Percentiles rank a stretch among this genome's conserved stretches.
Evolutionary conservation across 2,113 vertebrate species (phyloP).

Genomic region (Picathartes gymnocephalus): DNA sequence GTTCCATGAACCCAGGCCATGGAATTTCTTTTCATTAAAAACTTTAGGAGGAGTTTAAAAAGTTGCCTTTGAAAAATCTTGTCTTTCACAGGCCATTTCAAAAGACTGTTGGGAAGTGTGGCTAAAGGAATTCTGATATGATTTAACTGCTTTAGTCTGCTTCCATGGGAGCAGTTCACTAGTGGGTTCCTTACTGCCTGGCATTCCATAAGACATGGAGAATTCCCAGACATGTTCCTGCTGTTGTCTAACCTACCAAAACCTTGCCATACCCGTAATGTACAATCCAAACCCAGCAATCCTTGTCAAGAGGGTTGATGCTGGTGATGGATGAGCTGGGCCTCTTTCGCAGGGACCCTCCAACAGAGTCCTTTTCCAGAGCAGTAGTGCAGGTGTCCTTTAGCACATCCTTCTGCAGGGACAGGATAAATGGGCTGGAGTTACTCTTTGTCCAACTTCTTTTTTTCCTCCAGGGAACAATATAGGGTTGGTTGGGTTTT

Average conservation of each 20-base stretch:
- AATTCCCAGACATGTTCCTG: background rate
- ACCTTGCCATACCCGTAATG: background rate
- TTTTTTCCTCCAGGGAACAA: background rate
- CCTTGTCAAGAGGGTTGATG: background rate
- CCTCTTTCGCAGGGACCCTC: background rate
- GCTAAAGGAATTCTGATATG: background rate
- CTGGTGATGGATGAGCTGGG: background rate
- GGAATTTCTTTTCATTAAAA: background rate
- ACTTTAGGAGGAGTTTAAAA: background rate
- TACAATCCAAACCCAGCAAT: background rate
- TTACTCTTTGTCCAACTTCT: background rate
- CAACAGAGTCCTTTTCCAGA: background rate
- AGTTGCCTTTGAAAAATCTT: background rate
- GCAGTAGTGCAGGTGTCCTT: background rate
- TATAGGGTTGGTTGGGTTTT: background rate
- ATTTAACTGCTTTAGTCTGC: background rate
- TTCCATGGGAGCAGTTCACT: background rate
- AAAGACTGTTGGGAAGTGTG: background rate
- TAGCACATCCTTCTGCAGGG: background rate
- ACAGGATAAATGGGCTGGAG: background rate
- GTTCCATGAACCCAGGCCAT: background rate
- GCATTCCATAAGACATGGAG: background rate
- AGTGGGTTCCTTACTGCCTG: background rate
- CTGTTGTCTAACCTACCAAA: background rate
- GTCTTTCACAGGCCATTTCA: background rate